phyloP scores from a whole-genome alignment of 2,797 vertebrate genomes.

The Oryzias sinensis region DNA sequence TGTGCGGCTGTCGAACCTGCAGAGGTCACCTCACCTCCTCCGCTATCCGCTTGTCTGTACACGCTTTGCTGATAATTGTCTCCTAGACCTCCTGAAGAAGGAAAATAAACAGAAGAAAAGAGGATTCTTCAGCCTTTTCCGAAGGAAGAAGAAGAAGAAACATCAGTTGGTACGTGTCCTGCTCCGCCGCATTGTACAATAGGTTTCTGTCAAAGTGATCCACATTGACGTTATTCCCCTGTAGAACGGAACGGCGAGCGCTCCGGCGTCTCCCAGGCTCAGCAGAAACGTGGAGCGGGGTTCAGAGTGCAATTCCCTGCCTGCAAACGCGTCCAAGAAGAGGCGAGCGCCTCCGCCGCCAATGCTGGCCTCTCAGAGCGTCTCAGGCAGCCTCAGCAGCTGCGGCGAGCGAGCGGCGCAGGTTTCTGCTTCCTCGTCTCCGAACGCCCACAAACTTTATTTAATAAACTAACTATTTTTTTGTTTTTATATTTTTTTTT shows the following conservation, averaged over 20 bases:
- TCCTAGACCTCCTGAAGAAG: constrained; percentile 33
- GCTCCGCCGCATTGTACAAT: not conserved
- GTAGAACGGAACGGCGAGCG: constrained; percentile 77
- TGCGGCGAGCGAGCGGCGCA: constrained; percentile 60
- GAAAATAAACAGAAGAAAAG: constrained; percentile 80
- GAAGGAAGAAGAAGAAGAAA: constrained; percentile 88
- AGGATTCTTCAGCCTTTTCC: constrained; percentile 89
- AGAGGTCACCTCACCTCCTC: constrained; percentile 30
- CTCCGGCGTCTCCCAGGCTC: constrained; percentile 77
- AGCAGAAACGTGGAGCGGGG: constrained; percentile 64
- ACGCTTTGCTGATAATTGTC: not conserved
- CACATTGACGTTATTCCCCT: not conserved
- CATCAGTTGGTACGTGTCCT: constrained; percentile 75
- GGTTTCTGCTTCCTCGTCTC: constrained; percentile 63
- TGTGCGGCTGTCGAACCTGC: constrained; percentile 30
- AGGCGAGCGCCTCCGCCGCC: constrained; percentile 87
- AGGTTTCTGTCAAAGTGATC: not conserved
- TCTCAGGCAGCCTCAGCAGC: constrained; percentile 64
- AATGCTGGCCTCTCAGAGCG: constrained; percentile 73
- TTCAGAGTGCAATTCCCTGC: constrained; percentile 51
- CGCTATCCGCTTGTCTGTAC: not conserved
- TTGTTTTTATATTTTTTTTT: not conserved
- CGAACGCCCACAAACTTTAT: too few relatives aligned
- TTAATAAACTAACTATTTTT: too few relatives aligned
- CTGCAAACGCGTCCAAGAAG: constrained; percentile 83